Base-by-base conservation (phyloP, 2,888 invertebrate species). In the Diadromus collaris region DNA sequence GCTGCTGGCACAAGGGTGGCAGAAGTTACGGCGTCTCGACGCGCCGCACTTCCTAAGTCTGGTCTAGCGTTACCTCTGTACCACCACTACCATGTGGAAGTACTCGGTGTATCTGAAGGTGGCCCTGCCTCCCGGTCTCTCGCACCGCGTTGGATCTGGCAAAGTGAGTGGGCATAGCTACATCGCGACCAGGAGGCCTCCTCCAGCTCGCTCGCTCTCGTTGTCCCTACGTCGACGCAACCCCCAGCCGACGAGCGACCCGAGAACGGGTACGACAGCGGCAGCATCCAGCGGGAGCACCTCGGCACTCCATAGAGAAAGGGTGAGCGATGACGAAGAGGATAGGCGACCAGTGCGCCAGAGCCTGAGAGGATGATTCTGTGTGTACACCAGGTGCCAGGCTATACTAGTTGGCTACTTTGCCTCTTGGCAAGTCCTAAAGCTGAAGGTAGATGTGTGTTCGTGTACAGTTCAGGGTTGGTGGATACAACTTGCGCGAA, bases 11-110 rank as follows among this genome's bases (percentile, higher is more conserved):
- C 86, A 86, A 87, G 87, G 88, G 88, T 87, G 86, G 86, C 84
- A 89, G 86, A 89, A 90, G 89, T 89, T 90, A 90, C 89, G 89
- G 88, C 85, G 90, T 90, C 89, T 89, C 89, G 89, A 89, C 89
- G 88, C 85, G 85, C 86, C 85, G 76, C 76, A 86, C 88, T 88
- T 88, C 85, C 87, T 85, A 88, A 88, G 87, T 88, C 88, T 88
- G 84, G 78, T 86, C 83, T 83, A 81, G 85, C 84, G 81, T 86
- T 87, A 85, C 82, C 83, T 81, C 63, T 71, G 70, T 56, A 16
- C 58, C 19, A 9, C 84, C 61, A 63, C 70, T 44, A 75, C 67
- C 51, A 21, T 67, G 24, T 38, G 19, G 56, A 19, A 67, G 19
- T 27, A 51, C 19, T 21, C 2, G 6, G 32, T 21, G 81, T 69